phyloP scores from a whole-genome alignment of 2,113 vertebrate species.

The Stercorarius parasiticus region DNA sequence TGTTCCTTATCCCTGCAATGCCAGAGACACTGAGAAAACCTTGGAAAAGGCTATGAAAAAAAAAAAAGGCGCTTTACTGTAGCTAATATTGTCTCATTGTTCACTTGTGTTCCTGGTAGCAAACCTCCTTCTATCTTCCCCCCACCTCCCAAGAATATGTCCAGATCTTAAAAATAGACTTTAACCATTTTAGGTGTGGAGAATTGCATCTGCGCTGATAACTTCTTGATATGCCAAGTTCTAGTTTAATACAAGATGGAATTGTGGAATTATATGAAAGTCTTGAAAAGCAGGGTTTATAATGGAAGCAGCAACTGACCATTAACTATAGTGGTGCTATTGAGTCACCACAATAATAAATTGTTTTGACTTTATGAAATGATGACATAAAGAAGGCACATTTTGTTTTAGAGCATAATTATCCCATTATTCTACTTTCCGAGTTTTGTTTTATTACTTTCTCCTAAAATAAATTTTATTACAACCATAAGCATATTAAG shows the following conservation, averaged over 20 bases:
- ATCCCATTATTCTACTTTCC: slow-evolving; percentile 50
- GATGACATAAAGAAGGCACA: slow-evolving; percentile 13
- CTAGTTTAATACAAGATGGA: not conserved
- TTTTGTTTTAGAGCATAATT: slow-evolving; percentile 59
- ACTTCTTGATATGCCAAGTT: not conserved
- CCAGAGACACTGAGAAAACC: not conserved
- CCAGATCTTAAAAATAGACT: not conserved
- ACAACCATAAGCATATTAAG: slow-evolving; percentile 23
- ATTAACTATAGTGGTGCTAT: not conserved
- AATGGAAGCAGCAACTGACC: slow-evolving; percentile 7
- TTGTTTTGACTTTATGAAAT: not conserved
- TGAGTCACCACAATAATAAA: not conserved
- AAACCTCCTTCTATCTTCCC: not conserved
- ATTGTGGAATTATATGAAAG: not conserved
- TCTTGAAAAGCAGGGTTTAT: slow-evolving; percentile 16
- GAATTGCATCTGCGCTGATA: not conserved
- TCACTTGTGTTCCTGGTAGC: not conserved
- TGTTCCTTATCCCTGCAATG: not conserved
- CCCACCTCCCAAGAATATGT: too few relatives aligned
- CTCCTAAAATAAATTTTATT: slow-evolving; percentile 64
- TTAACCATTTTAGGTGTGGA: not conserved
- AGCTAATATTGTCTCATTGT: not conserved
- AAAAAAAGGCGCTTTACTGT: not conserved
- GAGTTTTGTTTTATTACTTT: slow-evolving; percentile 64
- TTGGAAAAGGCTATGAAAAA: not conserved